These are phyloP conservation scores for Pogonocichla stellata DNA, from an alignment of 2,113 vertebrate genomes.

Conservation along the genomic window DNA sequence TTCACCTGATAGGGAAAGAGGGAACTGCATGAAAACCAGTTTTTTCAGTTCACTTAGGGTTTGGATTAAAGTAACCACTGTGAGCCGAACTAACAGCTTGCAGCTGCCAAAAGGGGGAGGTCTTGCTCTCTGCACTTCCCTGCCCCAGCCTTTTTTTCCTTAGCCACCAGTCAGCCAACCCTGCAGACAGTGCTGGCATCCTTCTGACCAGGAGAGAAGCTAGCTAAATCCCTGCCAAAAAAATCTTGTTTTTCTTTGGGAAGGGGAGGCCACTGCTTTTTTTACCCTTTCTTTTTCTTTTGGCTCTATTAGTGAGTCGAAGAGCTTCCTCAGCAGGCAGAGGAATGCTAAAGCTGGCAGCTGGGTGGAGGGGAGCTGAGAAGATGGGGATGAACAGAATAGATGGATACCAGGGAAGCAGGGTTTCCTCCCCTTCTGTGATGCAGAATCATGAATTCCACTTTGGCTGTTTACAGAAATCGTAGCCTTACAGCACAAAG, in stretches of 20 bases:
- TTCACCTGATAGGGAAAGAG: neutral
- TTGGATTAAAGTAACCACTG: neutral
- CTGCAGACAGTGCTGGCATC: neutral
- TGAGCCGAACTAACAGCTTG: neutral
- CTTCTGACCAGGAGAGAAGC: neutral
- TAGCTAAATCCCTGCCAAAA: neutral
- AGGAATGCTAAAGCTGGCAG: neutral
- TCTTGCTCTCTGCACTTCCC: constrained; percentile 15
- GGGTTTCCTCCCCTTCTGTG: neutral
- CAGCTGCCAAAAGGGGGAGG: constrained; percentile 50
- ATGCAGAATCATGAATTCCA: neutral
- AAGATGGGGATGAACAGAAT: neutral
- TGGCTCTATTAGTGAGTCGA: neutral
- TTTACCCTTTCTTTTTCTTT: too few relatives aligned
- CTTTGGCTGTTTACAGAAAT: neutral
- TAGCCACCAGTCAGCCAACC: neutral
- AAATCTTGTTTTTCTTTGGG: neutral
- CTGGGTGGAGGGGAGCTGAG: neutral
- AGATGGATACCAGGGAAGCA: neutral
- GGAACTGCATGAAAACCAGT: neutral
- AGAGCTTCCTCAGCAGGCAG: neutral
- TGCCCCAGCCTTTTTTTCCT: neutral
- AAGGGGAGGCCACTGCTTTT: neutral
- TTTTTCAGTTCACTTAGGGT: neutral
- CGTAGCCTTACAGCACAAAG: neutral